Percentiles rank a stretch among this genome's conserved stretches.
Evolutionary conservation across 2,113 vertebrate species (phyloP).

Genomic region (Nyctibius bracteatus): DNA sequence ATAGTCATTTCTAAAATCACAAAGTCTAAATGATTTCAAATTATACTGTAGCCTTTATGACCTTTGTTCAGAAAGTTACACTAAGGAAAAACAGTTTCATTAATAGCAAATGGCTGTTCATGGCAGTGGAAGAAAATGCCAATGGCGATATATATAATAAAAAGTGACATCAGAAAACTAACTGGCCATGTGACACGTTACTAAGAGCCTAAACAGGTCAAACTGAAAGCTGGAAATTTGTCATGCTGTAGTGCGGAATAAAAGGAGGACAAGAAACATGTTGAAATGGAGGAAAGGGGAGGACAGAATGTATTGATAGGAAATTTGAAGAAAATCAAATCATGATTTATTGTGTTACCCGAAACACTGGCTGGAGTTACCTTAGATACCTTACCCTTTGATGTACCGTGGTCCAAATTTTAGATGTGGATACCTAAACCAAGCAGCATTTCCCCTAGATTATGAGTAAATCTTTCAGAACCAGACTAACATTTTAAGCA

Average conservation of each 20-base stretch:
- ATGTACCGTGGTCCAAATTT: fast-evolving
- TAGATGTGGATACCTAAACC: neutral
- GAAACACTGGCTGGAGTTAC: neutral
- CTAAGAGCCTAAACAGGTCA: neutral
- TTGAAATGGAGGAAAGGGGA: neutral
- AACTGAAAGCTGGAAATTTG: neutral
- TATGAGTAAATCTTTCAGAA: no score
- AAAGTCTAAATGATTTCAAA: neutral
- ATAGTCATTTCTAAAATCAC: slow-evolving; percentile 28
- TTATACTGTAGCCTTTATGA: neutral
- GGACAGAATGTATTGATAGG: neutral
- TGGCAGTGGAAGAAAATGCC: neutral
- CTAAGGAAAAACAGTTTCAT: neutral
- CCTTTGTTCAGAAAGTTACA: neutral
- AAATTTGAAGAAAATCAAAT: neutral
- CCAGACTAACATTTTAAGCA: neutral
- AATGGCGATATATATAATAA: neutral
- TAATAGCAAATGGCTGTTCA: neutral
- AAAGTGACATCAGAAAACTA: neutral
- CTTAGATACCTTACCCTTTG: neutral
- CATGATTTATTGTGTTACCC: neutral
- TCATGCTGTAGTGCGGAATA: neutral
- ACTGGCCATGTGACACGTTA: neutral
- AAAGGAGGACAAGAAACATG: slow-evolving; percentile 58
- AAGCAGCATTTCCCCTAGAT: neutral